Base-by-base conservation (phyloP, 1,140 invertebrate species). In the Zaprionus tsacasi region DNA sequence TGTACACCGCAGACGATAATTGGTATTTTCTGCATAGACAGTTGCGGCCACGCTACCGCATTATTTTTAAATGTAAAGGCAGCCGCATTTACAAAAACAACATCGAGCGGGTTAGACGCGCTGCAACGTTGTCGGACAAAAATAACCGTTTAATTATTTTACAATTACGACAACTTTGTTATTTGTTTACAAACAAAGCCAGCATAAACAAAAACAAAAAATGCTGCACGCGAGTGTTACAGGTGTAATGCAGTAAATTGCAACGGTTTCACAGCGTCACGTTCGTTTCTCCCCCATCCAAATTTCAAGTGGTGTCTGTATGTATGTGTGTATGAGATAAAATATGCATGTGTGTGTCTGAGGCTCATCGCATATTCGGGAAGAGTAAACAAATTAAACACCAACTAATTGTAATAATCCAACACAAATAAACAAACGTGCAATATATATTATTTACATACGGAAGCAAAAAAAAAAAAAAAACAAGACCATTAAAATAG, bases 141-240 rank as follows among this genome's bases (percentile, higher is more conserved):
- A 2, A 60, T 17, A 36, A 70, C 57, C 50, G 74, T 72, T 72
- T 52, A 76, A 73, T 76, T 76, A 76, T 76, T 72, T 73, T 76
- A 67, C 36, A 61, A 43, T 72, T 72, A 76, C 69, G 69, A 66
- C 56, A n/a, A 66, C 56, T 67, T 67, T 50, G 57, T 74, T 72
- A 76, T 76, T 76, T 76, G 69, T 76, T 76, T 72, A 72, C 69
- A 71, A 71, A 72, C 74, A 76, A 75, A 45, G n/a, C 10, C 45
- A 69, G 52, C 45, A 72, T 33, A 56, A 50, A 63, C 6, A 63
- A 40, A 63, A 40, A 70, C 21, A 66, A 21, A 21, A 21, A 21
- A 66, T 76, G 74, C 38, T 38, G 17, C 35, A 50, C 61, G 63
- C 57, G 57, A 56, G 56, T 61, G 57, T 67, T 50, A 61, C 69